phyloP scores from a whole-genome alignment of 2,888 invertebrate species.

The Tanytarsus gracilentus region DNA sequence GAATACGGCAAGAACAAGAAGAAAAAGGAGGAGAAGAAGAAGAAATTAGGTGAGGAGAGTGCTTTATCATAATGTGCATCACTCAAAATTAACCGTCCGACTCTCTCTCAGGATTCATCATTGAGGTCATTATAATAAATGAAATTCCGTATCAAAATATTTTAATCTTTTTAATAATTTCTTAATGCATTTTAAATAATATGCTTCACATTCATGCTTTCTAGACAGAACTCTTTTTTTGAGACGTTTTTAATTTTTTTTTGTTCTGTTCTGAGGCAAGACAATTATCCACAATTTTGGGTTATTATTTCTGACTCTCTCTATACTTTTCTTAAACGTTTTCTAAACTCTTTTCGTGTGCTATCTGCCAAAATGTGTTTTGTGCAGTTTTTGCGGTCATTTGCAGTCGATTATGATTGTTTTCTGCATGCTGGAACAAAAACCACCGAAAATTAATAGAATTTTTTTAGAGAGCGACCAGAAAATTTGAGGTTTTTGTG shows the following conservation, averaged over 20 bases:
- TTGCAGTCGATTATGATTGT: not conserved
- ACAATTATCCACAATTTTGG: conserved; percentile 27
- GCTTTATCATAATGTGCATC: conserved; percentile 3
- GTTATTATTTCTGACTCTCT: conserved; percentile 22
- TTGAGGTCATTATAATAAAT: conserved; percentile 22
- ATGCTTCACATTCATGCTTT: not conserved
- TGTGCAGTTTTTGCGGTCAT: conserved; percentile 23
- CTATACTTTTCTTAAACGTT: conserved; percentile 13
- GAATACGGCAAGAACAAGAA: not conserved
- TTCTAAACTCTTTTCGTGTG: not conserved
- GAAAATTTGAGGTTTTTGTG: not conserved
- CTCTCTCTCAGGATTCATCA: not conserved
- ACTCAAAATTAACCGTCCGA: not conserved
- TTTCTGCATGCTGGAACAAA: too few species aligned
- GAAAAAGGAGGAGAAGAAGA: not conserved
- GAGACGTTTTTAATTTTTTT: not conserved
- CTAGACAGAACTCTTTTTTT: not conserved
- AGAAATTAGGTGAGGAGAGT: conserved; percentile 6
- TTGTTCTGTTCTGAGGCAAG: not conserved
- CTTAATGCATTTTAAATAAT: conserved; percentile 29
- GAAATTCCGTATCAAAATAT: conserved; percentile 29
- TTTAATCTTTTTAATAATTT: conserved; percentile 29
- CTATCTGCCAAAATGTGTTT: not conserved
- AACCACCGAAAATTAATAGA: too few species aligned
- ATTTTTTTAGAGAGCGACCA: not conserved